Percentiles rank a stretch among this genome's conserved stretches.
These are phyloP conservation scores for Numenius arquata DNA, from an alignment of 2,113 vertebrate species.

Conservation along the genomic window DNA sequence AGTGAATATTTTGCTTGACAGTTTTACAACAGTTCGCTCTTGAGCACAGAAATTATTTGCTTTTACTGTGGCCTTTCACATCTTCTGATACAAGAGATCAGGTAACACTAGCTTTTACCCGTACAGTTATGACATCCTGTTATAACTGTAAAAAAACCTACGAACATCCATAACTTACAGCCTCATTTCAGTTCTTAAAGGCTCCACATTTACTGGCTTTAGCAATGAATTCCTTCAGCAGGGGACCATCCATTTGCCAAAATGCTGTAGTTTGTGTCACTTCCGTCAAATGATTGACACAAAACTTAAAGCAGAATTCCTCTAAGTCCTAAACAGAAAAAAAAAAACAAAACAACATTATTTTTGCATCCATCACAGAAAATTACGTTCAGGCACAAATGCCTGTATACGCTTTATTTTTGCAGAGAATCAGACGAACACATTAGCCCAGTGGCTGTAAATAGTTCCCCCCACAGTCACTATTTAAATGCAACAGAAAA, in stretches of 20 bases:
- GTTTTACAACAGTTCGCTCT: not conserved
- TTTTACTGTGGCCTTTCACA: not conserved
- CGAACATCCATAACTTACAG: not conserved
- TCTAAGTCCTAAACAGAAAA: conserved; percentile 88
- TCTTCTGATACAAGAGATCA: not conserved
- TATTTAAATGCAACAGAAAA: not conserved
- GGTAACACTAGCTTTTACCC: not conserved
- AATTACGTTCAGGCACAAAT: not conserved
- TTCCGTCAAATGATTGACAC: conserved; percentile 95
- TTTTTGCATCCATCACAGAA: not conserved
- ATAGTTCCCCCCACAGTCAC: not conserved
- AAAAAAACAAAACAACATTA: conserved; percentile 28
- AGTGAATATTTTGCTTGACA: not conserved
- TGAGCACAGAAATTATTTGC: not conserved
- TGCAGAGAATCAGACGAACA: not conserved
- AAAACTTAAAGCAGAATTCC: conserved; percentile 99
- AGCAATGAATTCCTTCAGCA: conserved; percentile 97
- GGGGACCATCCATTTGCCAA: conserved; percentile 93
- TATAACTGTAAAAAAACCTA: not conserved
- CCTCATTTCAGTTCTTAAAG: conserved; percentile 90
- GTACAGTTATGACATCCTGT: not conserved
- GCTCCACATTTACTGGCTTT: conserved; percentile 96
- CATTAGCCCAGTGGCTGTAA: not conserved
- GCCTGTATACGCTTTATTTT: not conserved
- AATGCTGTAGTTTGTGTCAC: conserved; percentile 95